Evolutionary conservation across 2,888 invertebrate genomes (phyloP).

Genomic region (Chrysotoxum bicinctum): DNA sequence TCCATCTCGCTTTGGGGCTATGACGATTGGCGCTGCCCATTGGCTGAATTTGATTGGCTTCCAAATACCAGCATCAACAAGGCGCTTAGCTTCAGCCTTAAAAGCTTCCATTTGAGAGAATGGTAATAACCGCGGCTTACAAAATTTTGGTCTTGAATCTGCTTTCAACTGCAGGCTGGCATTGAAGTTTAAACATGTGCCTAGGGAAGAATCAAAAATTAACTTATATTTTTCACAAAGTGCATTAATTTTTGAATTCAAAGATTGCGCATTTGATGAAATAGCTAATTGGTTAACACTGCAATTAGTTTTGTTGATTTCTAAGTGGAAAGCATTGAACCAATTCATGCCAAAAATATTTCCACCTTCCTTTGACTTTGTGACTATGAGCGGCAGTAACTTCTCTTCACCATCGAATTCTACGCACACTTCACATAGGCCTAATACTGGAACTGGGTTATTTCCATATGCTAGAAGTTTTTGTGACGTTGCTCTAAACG

Average conservation of each 20-base stretch:
- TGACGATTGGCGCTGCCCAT: constrained; percentile 77
- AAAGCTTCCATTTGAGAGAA: constrained; percentile 67
- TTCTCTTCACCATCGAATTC: background rate
- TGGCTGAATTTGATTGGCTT: constrained; percentile 74
- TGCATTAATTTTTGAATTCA: constrained; percentile 13
- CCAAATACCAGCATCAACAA: constrained; percentile 55
- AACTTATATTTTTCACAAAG: too few species aligned
- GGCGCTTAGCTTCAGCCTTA: constrained; percentile 68
- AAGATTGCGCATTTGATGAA: background rate
- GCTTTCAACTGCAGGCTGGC: constrained; percentile 69
- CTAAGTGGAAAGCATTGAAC: constrained; percentile 2
- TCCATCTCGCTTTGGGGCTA: constrained; percentile 75
- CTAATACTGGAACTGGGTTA: background rate
- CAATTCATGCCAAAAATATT: constrained; percentile 7
- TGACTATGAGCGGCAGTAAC: background rate
- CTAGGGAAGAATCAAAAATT: constrained; percentile 37
- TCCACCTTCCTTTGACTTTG: background rate
- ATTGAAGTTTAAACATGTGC: constrained; percentile 36
- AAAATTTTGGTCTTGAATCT: constrained; percentile 65
- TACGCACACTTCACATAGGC: background rate
- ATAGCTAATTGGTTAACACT: constrained; percentile 15
- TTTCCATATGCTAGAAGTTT: constrained; percentile 13
- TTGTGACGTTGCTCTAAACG: constrained; percentile 32
- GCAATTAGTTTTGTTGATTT: background rate
- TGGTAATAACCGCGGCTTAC: constrained; percentile 73